Evolutionary conservation across 2,797 vertebrate species (phyloP).

Genomic region (Rhabdomys pumilio): DNA sequence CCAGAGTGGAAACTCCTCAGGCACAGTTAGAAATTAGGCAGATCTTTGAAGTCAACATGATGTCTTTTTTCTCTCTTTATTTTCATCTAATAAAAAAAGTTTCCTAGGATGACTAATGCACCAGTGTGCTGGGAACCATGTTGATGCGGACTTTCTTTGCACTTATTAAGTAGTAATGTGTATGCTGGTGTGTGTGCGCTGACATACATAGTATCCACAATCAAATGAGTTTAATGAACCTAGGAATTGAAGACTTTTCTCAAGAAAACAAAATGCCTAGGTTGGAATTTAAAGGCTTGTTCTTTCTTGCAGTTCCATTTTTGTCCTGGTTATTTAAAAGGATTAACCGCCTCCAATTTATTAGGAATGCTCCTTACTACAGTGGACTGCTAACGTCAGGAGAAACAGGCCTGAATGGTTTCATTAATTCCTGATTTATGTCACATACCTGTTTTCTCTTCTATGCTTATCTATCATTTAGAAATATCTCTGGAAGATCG

Average conservation of each 20-base stretch:
- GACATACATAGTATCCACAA: neutral
- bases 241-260: conserved; percentile 41
- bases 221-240: conserved; percentile 35
- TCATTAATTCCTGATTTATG: conserved; percentile 59
- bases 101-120: conserved; percentile 66
- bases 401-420: neutral
- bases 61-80: conserved; percentile 70
- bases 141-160: conserved; percentile 38
- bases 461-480: conserved; percentile 37
- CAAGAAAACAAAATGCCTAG: conserved; percentile 55
- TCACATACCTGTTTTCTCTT: conserved; percentile 41
- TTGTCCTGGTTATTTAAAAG: conserved; percentile 45
- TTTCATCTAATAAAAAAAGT: conserved; percentile 75
- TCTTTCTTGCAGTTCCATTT: neutral
- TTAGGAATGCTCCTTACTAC: neutral
- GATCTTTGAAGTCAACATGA: conserved; percentile 65
- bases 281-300: conserved; percentile 47
- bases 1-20: conserved; percentile 80
- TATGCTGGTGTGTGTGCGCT: rapidly evolving
- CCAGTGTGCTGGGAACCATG: conserved; percentile 76
- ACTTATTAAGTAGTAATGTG: neutral
- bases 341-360: conserved; percentile 35
- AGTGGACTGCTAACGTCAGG: neutral
- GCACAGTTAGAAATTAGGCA: conserved; percentile 79
- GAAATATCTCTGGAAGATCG: conserved; percentile 28